phyloP scores from a whole-genome alignment of 1,140 invertebrate genomes.

The Chrysomallon squamiferum region DNA sequence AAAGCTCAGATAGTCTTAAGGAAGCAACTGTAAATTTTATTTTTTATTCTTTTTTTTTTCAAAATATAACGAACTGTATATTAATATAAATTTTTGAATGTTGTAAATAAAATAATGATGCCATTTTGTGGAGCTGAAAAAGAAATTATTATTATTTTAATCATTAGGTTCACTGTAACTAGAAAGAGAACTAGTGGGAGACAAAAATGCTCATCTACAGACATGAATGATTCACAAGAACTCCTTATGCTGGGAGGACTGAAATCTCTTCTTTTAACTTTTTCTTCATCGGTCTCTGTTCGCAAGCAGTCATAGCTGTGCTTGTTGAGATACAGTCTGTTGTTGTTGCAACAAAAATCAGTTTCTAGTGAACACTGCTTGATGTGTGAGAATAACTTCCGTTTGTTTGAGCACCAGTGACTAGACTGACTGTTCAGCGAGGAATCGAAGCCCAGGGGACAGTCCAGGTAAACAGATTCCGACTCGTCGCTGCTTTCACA shows the following conservation, averaged over 20 bases:
- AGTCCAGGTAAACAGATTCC: neutral
- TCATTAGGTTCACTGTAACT: constrained; percentile 19
- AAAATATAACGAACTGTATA: too few relatives aligned
- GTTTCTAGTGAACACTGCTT: neutral
- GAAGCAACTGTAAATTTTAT: too few relatives aligned
- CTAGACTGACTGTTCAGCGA: constrained; percentile 7
- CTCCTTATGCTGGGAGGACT: constrained; percentile 11
- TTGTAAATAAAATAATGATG: too few relatives aligned
- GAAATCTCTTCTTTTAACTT: neutral
- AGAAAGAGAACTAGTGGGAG: constrained; percentile 23
- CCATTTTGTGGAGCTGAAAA: too few relatives aligned
- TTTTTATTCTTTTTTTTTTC: too few relatives aligned
- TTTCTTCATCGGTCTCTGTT: neutral
- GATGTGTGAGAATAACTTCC: neutral
- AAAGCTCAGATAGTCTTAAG: too few relatives aligned
- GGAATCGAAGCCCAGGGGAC: neutral
- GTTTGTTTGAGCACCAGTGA: neutral
- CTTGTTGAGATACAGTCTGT: neutral
- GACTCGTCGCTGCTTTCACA: constrained; percentile 3
- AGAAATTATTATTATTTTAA: neutral
- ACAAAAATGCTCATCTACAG: constrained; percentile 24
- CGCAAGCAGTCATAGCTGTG: neutral
- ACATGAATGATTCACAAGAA: constrained; percentile 36
- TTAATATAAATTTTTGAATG: too few relatives aligned
- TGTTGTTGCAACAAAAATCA: neutral